Evolutionary conservation across 1,140 invertebrate genomes (phyloP).

Genomic region (Ceratina calcarata): DNA sequence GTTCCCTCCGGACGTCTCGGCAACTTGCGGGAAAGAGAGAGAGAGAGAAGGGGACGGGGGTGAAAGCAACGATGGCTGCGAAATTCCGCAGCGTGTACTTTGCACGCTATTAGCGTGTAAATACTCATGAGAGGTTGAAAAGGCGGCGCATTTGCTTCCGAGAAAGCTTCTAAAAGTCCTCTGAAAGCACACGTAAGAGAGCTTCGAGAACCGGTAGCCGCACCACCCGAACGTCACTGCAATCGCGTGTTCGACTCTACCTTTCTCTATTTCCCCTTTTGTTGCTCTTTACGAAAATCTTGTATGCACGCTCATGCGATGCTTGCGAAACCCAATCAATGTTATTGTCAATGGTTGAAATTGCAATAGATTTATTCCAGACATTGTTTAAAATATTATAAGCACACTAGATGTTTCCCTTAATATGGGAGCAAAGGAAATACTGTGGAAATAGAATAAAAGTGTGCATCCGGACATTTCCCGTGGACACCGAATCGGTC

Average conservation of each 20-base stretch:
- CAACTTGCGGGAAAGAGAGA: background rate
- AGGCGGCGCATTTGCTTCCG: constrained; percentile 17
- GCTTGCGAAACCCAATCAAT: no score
- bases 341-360: no score
- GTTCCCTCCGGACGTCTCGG: constrained; percentile 32
- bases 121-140: constrained; percentile 38
- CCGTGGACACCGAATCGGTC: constrained; percentile 15
- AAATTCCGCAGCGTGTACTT: constrained; percentile 45
- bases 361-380: no score
- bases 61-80: constrained; percentile 36
- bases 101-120: constrained; percentile 53
- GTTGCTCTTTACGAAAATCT: no score
- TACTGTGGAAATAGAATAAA: background rate
- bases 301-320: no score
- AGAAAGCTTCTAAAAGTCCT: constrained; percentile 46
- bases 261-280: no score
- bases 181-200: constrained; percentile 42
- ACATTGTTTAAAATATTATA: no score
- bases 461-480: constrained; percentile 7
- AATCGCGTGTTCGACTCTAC: no score
- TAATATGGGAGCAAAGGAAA: no score
- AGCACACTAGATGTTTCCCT: no score
- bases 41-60: background rate
- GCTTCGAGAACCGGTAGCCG: constrained; percentile 19
- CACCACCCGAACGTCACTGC: no score